phyloP scores from a whole-genome alignment of 2,888 invertebrate species.

The Hetaerina titia region DNA sequence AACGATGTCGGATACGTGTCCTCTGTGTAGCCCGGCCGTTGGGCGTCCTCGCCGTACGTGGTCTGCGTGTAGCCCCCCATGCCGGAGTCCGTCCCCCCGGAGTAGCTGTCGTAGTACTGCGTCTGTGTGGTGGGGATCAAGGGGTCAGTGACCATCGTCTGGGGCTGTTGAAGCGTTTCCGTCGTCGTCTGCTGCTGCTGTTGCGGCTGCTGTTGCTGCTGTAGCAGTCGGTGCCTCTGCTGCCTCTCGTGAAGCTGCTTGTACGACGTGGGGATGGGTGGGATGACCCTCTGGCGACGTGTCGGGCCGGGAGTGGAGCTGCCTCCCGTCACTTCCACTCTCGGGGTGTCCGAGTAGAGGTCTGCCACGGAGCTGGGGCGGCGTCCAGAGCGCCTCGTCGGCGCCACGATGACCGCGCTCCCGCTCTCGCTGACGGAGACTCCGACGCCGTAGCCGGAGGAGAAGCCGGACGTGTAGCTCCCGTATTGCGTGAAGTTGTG shows the following conservation, averaged over 20 bases:
- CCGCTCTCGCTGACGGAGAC: constrained; percentile 60
- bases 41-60: constrained; percentile 48
- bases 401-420: constrained; percentile 61
- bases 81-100: neutral
- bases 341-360: constrained; percentile 70
- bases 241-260: constrained; percentile 66
- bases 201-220: constrained; percentile 62
- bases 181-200: constrained; percentile 37
- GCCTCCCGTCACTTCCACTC: constrained; percentile 34
- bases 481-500: constrained; percentile 69
- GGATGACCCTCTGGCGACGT: constrained; percentile 44
- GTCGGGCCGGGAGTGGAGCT: constrained; percentile 32
- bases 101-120: constrained; percentile 40
- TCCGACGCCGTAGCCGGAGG: constrained; percentile 49
- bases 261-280: constrained; percentile 60
- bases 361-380: constrained; percentile 50
- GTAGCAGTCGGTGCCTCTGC: constrained; percentile 63
- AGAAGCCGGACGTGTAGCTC: constrained; percentile 62
- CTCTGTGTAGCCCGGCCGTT: constrained; percentile 51
- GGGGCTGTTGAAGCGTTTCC: neutral
- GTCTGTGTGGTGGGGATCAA: neutral
- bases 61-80: constrained; percentile 52
- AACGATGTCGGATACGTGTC: constrained; percentile 57
- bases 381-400: constrained; percentile 24
- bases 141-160: neutral